phyloP scores from a whole-genome alignment of 2,113 vertebrate genomes.

The Ictidomys tridecemlineatus region DNA sequence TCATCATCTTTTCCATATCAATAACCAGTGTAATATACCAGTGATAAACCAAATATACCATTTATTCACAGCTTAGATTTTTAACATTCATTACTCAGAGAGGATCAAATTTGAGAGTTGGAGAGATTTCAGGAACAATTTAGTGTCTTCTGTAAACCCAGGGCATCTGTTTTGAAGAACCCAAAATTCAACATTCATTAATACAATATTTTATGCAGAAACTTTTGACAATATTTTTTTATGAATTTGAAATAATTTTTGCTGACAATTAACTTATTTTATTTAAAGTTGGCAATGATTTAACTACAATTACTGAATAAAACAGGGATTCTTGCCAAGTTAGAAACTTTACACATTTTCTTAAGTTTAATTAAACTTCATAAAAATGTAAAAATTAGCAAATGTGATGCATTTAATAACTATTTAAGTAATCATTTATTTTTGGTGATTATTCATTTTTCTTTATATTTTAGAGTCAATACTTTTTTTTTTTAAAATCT shows the following conservation, averaged over 20 bases:
- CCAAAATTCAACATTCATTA: neutral
- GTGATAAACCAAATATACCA: neutral
- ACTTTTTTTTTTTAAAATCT: neutral
- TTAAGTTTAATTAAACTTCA: conserved; percentile 2
- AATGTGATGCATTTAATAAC: neutral
- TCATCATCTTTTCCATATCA: neutral
- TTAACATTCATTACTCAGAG: no score
- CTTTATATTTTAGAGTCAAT: neutral
- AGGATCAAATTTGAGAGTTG: neutral
- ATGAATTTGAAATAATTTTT: neutral
- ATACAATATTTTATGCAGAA: neutral
- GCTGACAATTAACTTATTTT: neutral
- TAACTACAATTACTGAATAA: neutral
- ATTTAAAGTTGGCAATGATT: conserved; percentile 33
- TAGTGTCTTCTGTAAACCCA: neutral
- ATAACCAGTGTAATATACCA: neutral
- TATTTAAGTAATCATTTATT: neutral
- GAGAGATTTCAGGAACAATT: neutral
- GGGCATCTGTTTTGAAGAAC: neutral
- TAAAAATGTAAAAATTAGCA: conserved; percentile 22
- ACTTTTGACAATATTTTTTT: neutral
- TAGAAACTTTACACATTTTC: neutral
- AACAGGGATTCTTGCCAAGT: neutral
- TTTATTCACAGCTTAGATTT: neutral
- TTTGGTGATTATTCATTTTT: neutral